Conservation (phyloP, 1,140 invertebrate species). For the Meteorus sp. region DNA sequence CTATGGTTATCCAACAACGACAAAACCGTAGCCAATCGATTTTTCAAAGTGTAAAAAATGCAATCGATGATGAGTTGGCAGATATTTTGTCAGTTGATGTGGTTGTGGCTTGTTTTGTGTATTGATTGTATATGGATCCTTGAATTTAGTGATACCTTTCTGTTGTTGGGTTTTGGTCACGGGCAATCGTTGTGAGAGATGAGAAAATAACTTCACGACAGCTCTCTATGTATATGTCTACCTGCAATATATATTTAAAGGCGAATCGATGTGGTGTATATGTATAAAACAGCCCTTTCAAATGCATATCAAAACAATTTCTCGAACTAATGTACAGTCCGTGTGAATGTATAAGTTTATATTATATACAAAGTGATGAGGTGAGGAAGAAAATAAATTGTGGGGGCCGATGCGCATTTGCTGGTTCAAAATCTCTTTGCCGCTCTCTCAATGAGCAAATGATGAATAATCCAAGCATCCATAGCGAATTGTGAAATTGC, state of each 20-base stretch:
- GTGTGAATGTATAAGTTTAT: too few relatives aligned
- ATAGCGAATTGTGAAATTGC: slow-evolving; percentile 31
- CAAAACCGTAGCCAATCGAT: slow-evolving; percentile 21
- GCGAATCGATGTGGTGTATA: too few relatives aligned
- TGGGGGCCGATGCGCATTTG: too few relatives aligned
- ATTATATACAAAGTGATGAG: too few relatives aligned
- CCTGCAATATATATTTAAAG: too few relatives aligned
- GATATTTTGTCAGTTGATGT: slow-evolving; percentile 44
- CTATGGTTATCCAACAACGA: not conserved
- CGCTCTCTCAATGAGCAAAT: slow-evolving; percentile 15
- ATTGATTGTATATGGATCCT: not conserved
- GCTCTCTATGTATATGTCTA: too few relatives aligned
- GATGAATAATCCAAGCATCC: slow-evolving; percentile 33
- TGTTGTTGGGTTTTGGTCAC: slow-evolving; percentile 50
- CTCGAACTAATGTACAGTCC: too few relatives aligned
- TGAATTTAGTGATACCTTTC: not conserved
- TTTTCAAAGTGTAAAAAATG: slow-evolving; percentile 12
- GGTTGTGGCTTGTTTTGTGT: not conserved
- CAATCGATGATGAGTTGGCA: slow-evolving; percentile 50
- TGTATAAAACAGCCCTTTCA: too few relatives aligned
- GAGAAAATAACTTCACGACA: too few relatives aligned
- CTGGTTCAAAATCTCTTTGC: slow-evolving; percentile 20
- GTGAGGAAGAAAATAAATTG: too few relatives aligned
- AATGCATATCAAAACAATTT: too few relatives aligned
- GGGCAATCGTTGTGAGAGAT: slow-evolving; percentile 48